Evolutionary conservation across 2,113 vertebrate genomes (phyloP), one percentile per base, ranked within the genome.

Genomic region (Paradoxurus hermaphroditus): DNA sequence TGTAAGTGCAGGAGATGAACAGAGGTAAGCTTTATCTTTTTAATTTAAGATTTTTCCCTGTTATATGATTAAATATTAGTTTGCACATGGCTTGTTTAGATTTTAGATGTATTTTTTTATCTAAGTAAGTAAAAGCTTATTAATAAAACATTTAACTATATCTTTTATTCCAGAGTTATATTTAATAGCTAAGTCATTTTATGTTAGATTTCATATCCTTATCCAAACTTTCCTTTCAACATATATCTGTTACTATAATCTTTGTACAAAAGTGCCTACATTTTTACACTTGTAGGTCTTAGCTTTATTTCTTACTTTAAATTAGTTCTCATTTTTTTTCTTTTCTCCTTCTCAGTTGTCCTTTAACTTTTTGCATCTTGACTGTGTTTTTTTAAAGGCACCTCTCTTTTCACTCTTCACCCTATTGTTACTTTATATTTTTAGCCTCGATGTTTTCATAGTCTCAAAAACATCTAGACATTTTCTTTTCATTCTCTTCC

Each of bases 1-100:
- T 98, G 99, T 99, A 95, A 99, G 99, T 92, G 97, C 99, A 65
- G 99, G 99, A 83, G 99, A 99, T 51, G 99, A 99, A 25, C 99
- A 99, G 94, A 99, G 99, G 99, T 99, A 97, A 93, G 98, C 93
- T 59, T 62, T 88, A 19, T n/a, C 78, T 65, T 31, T 97, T 93
- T 13, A 84, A 56, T 90, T 84, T 41, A 27, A 46, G 31, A 4
- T 44, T 46, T 87, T 78, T 94, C 94, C 29, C 59, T 77, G 14
- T 34, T 91, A 94, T 90, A 68, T 84, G 31, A 86, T 67, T 53
- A 44, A 49, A 68, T 4, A 67, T 87, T 97, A 89, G 88, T 89
- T 82, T 94, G 34, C 25, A 78, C 39, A 11, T 87, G 82, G 0
- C 39, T 96, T 94, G 8, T 89, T 89, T 91, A 75, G 67, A 84